Percentiles rank a stretch among this genome's conserved stretches.
phyloP scores from a whole-genome alignment of 2,888 invertebrate species.

The Melipona beecheii region DNA sequence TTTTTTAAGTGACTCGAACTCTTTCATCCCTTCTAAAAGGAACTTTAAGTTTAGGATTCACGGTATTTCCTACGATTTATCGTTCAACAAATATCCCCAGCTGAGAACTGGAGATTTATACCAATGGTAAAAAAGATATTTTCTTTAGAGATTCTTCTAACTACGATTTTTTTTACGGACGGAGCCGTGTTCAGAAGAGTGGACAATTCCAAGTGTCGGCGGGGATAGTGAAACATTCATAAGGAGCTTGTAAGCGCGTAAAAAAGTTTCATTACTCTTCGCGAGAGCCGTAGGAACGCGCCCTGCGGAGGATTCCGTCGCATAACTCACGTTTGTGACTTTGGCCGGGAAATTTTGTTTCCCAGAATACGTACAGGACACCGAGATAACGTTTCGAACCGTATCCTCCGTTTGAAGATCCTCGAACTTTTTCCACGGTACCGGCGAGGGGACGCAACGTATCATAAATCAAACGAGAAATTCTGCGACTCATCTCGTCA shows the following conservation, averaged over 20 bases:
- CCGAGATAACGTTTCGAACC: conserved; percentile 10
- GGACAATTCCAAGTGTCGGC: not conserved
- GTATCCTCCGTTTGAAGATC: too few species aligned
- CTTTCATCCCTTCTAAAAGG: too few species aligned
- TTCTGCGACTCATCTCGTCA: not conserved
- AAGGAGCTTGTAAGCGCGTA: conserved; percentile 60
- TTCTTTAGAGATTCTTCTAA: not conserved
- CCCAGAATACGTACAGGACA: conserved; percentile 29
- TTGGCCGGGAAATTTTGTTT: conserved; percentile 52
- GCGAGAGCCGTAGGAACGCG: conserved; percentile 30
- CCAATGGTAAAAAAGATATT: not conserved
- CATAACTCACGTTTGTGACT: conserved; percentile 51
- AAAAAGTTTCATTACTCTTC: conserved; percentile 60
- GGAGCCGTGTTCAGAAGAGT: not conserved
- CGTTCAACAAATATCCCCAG: too few species aligned
- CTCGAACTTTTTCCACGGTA: not conserved
- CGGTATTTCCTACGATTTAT: too few species aligned
- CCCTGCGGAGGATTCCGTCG: not conserved
- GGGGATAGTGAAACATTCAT: conserved; percentile 44
- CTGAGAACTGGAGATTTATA: not conserved
- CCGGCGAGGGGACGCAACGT: not conserved
- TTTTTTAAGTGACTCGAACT: too few species aligned
- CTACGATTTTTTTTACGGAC: not conserved
- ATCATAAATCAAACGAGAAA: not conserved
- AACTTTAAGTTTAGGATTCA: too few species aligned